Evolutionary conservation across 2,113 vertebrate genomes (phyloP).

Genomic region (Gobio gobio): DNA sequence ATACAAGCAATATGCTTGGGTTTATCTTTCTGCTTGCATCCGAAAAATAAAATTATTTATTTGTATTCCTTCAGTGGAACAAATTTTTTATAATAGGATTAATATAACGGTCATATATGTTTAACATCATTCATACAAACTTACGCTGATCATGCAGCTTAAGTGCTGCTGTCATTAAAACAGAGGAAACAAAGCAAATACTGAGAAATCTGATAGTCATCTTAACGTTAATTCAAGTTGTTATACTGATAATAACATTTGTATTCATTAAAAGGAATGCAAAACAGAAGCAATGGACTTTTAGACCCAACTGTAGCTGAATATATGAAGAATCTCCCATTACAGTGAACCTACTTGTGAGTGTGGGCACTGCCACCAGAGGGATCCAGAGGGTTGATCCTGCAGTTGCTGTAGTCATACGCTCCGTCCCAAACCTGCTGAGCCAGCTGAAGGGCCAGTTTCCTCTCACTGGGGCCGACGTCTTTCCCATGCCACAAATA

Average conservation of each 20-base stretch:
- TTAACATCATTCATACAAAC: neutral
- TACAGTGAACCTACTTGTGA: constrained; percentile 60
- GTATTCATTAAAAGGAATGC: neutral
- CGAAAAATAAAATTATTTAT: neutral
- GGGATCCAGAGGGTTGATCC: constrained; percentile 78
- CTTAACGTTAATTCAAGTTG: neutral
- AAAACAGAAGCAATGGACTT: neutral
- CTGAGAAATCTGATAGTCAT: neutral
- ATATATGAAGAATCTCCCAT: neutral
- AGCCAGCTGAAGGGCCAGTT: constrained; percentile 74
- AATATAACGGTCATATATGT: neutral
- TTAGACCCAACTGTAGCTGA: neutral
- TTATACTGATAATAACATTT: neutral
- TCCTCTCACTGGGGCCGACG: constrained; percentile 66
- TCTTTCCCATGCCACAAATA: constrained; percentile 80
- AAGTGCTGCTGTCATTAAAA: neutral
- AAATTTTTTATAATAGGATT: neutral
- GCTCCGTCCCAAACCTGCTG: constrained; percentile 77
- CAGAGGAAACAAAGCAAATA: neutral
- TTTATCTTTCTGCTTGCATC: neutral
- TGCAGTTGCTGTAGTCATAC: constrained; percentile 81
- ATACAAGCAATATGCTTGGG: neutral
- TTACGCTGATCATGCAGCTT: neutral
- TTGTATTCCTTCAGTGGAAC: neutral
- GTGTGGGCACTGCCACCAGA: constrained; percentile 58